Evolutionary conservation across 2,797 vertebrate genomes (phyloP).

Genomic region (Rhynchotus rufescens): DNA sequence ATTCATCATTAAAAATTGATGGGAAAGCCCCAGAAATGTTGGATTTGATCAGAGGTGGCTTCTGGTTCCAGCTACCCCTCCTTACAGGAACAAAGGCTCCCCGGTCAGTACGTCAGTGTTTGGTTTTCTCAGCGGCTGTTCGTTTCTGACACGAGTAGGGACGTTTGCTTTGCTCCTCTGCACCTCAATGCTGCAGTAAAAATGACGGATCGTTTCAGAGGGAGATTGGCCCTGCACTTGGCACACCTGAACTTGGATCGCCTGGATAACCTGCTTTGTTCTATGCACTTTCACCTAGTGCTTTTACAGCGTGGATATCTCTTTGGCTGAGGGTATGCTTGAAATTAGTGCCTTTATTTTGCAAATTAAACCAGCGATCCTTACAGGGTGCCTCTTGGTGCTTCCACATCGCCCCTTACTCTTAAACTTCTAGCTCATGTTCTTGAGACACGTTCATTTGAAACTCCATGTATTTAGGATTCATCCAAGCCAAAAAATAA

Average conservation of each 20-base stretch:
- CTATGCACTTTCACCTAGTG: not conserved
- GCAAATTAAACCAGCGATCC: not conserved
- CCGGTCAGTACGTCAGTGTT: rapidly evolving
- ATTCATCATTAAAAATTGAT: not conserved
- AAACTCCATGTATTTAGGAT: not conserved
- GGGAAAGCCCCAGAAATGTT: rapidly evolving
- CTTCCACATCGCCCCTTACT: not conserved
- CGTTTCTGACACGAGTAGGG: not conserved
- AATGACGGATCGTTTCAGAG: not conserved
- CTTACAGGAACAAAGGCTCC: not conserved
- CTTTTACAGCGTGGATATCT: not conserved
- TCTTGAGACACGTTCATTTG: not conserved
- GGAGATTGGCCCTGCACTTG: not conserved
- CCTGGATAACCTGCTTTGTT: not conserved
- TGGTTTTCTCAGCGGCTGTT: not conserved
- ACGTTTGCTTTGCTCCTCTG: not conserved
- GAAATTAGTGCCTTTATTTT: not conserved
- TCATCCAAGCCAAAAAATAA: not conserved
- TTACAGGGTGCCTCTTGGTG: not conserved
- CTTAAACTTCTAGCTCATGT: not conserved
- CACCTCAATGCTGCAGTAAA: not conserved
- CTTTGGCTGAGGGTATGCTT: not conserved
- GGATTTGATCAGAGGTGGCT: not conserved
- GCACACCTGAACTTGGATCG: not conserved
- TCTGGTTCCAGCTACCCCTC: not conserved